Percentiles rank a stretch among this genome's conserved stretches.
These are phyloP conservation scores for Thalassophryne amazonica DNA, from an alignment of 2,797 vertebrate genomes.

Conservation along the genomic window DNA sequence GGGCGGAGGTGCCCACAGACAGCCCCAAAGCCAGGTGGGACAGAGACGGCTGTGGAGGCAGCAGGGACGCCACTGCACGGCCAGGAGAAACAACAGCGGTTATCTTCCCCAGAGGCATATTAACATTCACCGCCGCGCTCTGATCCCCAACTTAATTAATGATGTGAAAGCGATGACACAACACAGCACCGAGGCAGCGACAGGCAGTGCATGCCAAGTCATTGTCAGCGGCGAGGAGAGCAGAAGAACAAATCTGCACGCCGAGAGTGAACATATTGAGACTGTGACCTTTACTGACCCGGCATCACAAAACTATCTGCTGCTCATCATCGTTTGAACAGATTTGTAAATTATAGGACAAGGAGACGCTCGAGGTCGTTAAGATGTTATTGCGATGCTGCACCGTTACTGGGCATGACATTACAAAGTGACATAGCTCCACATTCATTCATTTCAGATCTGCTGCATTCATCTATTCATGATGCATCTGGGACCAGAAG, in stretches of 20 bases:
- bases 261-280: constrained; percentile 30
- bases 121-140: constrained; percentile 53
- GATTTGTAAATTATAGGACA: constrained; percentile 46
- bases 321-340: constrained; percentile 36
- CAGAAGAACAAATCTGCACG: constrained; percentile 35
- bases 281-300: constrained; percentile 49
- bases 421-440: constrained; percentile 23
- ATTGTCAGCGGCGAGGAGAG: not conserved
- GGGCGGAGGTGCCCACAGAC: constrained; percentile 92
- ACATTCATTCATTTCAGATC: constrained; percentile 38
- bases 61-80: constrained; percentile 43
- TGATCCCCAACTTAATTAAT: constrained; percentile 68
- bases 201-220: constrained; percentile 50
- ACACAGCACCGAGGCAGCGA: constrained; percentile 49
- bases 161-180: constrained; percentile 68
- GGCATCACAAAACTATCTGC: constrained; percentile 37
- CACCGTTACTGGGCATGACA: constrained; percentile 32
- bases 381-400: constrained; percentile 44
- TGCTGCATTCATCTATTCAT: constrained; percentile 20
- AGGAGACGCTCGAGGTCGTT: constrained; percentile 40
- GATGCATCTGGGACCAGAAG: constrained; percentile 33
- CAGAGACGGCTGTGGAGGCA: constrained; percentile 67
- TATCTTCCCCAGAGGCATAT: constrained; percentile 52
- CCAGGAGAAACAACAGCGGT: constrained; percentile 39
- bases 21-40: constrained; percentile 90